Percentiles rank a stretch among this genome's conserved stretches.
phyloP scores from a whole-genome alignment of 2,797 vertebrate species.

The Peromyscus aztecus region DNA sequence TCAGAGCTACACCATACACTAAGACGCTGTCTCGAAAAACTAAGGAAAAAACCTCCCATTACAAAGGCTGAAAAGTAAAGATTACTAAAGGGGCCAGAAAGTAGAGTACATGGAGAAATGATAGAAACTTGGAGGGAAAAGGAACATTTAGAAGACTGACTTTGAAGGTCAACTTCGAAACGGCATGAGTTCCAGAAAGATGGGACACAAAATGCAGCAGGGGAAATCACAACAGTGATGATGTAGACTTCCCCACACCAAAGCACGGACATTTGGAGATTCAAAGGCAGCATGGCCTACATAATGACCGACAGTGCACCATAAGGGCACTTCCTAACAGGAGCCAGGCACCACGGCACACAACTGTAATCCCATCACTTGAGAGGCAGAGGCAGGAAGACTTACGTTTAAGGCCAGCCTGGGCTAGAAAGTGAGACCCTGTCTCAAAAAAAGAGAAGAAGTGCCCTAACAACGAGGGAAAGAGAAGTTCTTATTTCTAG shows the following conservation, averaged over 20 bases:
- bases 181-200: neutral
- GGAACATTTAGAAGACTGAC: neutral
- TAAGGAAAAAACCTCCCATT: constrained; percentile 13
- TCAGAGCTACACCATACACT: neutral
- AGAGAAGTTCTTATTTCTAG: neutral
- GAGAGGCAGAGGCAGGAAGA: neutral
- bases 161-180: neutral
- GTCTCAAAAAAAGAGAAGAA: neutral
- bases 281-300: neutral
- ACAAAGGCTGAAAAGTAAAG: neutral
- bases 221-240: neutral
- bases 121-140: neutral
- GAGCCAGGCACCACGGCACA: neutral
- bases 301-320: neutral
- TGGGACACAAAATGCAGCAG: neutral
- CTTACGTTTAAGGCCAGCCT: neutral
- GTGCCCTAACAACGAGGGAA: neutral
- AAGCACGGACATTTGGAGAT: neutral
- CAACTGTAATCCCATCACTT: neutral
- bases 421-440: neutral
- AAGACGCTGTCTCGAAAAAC: neutral
- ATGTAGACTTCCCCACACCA: neutral
- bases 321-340: neutral
- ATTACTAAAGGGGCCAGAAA: neutral
- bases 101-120: neutral